These are phyloP conservation scores for Abramis brama DNA, from an alignment of 2,113 vertebrate genomes.

Conservation along the genomic window DNA sequence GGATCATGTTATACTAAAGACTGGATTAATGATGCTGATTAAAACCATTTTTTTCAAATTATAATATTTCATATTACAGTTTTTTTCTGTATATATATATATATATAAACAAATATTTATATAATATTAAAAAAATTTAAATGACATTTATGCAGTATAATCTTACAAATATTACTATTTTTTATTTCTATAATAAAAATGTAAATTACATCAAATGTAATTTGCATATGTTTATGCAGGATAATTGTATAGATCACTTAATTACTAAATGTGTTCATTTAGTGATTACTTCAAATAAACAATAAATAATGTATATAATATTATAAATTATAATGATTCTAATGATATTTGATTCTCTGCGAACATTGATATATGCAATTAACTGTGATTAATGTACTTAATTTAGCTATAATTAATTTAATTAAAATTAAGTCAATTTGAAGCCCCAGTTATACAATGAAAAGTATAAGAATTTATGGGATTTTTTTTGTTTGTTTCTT, in stretches of 20 bases:
- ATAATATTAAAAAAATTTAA: too few species aligned
- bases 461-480: neutral
- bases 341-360: neutral
- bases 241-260: neutral
- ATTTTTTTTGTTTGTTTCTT: neutral
- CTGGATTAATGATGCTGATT: too few species aligned
- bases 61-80: too few species aligned
- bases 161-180: too few species aligned
- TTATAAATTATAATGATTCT: neutral
- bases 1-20: too few species aligned
- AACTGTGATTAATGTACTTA: neutral
- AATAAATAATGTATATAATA: neutral
- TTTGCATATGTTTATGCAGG: neutral
- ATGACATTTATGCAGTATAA: too few species aligned
- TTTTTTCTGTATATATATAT: too few species aligned
- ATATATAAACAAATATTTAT: too few species aligned
- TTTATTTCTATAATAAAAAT: neutral
- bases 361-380: neutral
- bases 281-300: neutral
- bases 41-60: too few species aligned
- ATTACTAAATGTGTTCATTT: too few species aligned
- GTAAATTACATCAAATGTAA: too few species aligned
- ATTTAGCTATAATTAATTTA: neutral
- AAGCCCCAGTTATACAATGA: neutral
- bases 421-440: neutral